These are phyloP conservation scores for Porphyrio hochstetteri DNA, from an alignment of 2,113 vertebrate genomes.

Conservation along the genomic window DNA sequence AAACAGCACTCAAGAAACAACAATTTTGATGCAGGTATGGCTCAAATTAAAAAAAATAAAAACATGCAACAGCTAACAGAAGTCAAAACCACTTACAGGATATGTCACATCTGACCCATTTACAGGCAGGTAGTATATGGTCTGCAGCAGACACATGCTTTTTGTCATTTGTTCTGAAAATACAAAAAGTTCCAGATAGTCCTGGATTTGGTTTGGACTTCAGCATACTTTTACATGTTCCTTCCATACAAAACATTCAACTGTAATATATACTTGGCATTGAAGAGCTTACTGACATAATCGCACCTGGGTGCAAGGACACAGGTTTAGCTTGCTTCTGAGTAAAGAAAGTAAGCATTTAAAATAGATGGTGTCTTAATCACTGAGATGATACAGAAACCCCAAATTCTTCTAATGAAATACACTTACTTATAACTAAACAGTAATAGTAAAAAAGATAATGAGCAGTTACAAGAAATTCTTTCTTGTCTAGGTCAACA, in stretches of 20 bases:
- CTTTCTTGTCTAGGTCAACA: background rate
- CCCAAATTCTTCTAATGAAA: background rate
- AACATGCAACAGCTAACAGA: no score
- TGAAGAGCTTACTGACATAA: background rate
- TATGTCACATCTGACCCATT: background rate
- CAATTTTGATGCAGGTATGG: background rate
- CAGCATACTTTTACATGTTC: background rate
- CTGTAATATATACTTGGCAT: background rate
- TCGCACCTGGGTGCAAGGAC: background rate
- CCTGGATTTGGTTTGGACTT: background rate
- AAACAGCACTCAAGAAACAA: background rate
- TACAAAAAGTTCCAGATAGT: background rate
- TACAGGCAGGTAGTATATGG: background rate
- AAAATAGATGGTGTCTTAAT: background rate
- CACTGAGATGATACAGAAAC: background rate
- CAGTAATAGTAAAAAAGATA: background rate
- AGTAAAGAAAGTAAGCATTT: background rate
- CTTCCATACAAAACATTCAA: background rate
- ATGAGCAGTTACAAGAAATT: background rate
- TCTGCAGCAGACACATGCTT: background rate
- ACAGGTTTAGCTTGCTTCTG: background rate
- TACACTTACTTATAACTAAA: background rate
- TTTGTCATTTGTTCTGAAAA: background rate
- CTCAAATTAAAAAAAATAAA: fast-evolving
- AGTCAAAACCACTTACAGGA: background rate